Base-by-base conservation (phyloP, 2,888 invertebrate genomes). In the Agapetus fuscipes region DNA sequence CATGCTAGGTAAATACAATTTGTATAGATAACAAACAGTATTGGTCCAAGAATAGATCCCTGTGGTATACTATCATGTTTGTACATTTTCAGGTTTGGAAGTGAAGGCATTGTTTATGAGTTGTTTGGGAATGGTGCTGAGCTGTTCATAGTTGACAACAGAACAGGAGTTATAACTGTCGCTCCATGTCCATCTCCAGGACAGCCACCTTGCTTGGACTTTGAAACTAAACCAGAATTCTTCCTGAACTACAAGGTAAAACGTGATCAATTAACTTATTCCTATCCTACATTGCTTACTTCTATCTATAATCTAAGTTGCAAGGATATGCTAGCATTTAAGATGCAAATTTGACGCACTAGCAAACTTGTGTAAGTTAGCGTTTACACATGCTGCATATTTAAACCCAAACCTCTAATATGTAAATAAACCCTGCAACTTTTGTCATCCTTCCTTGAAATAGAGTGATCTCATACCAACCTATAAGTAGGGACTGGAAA, bases 101-200 rank as follows among this genome's bases (percentile, higher is more conserved):
- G 82, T 31, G 78, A 80, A 37, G 89, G 93, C 7, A 82, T 94
- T 50, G 70, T 85, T 14, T 95, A 93, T 61, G 77, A 81, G 49
- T 62, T 94, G 2, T 78, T 80, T 2, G 91, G 91, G 2, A 80
- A 80, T 50, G 89, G 88, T 0, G 79, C 87, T 0, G 84, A 90
- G 50, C 72, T 83, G 46, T 93, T 93, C 65, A 55, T 63, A 1
- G 86, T 93, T 15, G 80, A 91, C 60, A 76, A 78, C 50, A 71
- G 77, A 39, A 83, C 84, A 3, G 94, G 95, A 2, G 76, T 78
- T 7, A 83, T 95, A 50, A 78, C 80, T 0, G 84, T 94, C 0
- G 85, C 82, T 0, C 68, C 76, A 2, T 91, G 91, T 52, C 66
- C 71, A 10, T 70, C 74, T 1, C 79, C 80, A 3, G 80, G 83